Percentiles rank a stretch among this genome's conserved stretches.
Evolutionary conservation across 23 tunicate genomes (phyloP).

Genomic region (Ciona savignyi): DNA sequence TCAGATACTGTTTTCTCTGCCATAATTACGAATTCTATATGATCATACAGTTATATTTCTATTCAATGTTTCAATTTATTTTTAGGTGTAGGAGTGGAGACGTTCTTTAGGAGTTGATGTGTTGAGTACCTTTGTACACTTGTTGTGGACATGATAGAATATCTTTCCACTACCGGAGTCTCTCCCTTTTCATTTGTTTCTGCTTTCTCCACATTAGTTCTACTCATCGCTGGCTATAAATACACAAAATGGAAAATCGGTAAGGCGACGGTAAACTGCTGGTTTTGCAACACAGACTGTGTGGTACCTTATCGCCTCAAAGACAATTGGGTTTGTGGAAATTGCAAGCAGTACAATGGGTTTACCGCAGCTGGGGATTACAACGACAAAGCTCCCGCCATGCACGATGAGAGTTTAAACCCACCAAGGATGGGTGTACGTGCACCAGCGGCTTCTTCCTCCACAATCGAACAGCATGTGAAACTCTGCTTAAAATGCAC

Average conservation of each 20-base stretch:
- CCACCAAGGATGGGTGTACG: background rate
- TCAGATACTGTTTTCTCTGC: no score
- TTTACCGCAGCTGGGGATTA: conserved; percentile 42
- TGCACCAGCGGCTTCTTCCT: background rate
- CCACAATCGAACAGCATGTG: background rate
- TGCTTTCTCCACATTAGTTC: no score
- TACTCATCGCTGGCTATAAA: no score
- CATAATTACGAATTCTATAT: no score
- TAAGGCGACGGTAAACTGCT: conserved; percentile 30
- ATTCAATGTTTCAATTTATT: no score
- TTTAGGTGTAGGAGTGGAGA: no score
- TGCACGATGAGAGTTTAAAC: conserved; percentile 31
- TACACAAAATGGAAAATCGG: conserved; percentile 11
- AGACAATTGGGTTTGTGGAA: conserved; percentile 32
- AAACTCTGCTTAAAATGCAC: conserved; percentile 26
- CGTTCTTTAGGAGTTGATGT: no score
- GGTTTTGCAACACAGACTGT: conserved; percentile 41
- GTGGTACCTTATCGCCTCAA: background rate
- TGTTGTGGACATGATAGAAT: no score
- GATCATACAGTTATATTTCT: no score
- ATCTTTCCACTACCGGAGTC: no score
- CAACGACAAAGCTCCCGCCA: conserved; percentile 18
- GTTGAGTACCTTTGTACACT: no score
- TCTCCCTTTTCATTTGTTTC: no score
- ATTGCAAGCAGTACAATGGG: conserved; percentile 50